Evolutionary conservation across 2,888 invertebrate species (phyloP).

Genomic region (Chymomyza caudatula): DNA sequence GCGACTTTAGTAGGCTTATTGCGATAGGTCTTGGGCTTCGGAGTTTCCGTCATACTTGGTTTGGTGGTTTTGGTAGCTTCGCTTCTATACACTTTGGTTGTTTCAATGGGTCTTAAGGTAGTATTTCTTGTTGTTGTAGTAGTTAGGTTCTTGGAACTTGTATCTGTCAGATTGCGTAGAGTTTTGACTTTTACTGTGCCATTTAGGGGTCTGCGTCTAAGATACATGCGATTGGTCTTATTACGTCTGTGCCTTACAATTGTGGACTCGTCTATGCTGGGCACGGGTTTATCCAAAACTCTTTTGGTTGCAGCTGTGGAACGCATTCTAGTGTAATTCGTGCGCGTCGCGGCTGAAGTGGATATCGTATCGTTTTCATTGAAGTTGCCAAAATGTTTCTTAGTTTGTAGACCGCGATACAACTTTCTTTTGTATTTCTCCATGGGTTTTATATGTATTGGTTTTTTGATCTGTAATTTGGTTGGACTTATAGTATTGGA

Average conservation of each 20-base stretch:
- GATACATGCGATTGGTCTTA: not conserved
- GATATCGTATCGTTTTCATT: not conserved
- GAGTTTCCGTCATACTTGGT: not conserved
- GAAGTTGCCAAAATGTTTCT: not conserved
- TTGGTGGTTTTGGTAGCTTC: not conserved
- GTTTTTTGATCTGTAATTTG: not conserved
- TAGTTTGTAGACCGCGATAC: not conserved
- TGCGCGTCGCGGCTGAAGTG: not conserved
- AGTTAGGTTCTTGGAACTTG: not conserved
- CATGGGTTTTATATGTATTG: not conserved
- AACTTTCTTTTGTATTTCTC: not conserved
- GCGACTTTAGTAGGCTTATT: not conserved
- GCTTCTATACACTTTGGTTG: not conserved
- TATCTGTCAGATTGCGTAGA: not conserved
- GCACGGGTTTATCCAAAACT: not conserved
- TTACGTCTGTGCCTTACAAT: not conserved
- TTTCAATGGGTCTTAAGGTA: not conserved
- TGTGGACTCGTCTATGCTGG: not conserved
- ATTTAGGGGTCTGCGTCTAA: not conserved
- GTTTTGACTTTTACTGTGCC: not conserved
- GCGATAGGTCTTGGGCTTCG: not conserved
- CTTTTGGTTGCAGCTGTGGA: not conserved
- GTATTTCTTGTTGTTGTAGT: not conserved
- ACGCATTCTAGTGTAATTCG: not conserved
- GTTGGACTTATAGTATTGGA: not conserved